Base-by-base conservation (phyloP, 2,888 invertebrate species). In the Chymomyza procnemis region DNA sequence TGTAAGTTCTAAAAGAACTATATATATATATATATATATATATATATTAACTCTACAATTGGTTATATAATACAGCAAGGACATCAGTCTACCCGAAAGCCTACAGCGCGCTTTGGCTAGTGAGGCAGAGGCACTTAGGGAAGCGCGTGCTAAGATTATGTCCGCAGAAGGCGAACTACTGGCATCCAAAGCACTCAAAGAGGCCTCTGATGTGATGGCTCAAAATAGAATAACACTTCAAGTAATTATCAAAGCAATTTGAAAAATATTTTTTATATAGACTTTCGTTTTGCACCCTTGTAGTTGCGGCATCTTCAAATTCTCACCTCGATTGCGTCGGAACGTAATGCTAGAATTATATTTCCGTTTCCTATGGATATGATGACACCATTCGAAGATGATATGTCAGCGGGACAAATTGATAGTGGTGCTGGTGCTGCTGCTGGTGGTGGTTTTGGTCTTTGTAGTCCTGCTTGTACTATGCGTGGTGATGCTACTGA, bases 1-100 rank as follows among this genome's bases (percentile, higher is more conserved):
- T 97, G 96, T 96, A 66, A 76, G 21, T 54, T 4, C 4, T 12
- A 54, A 16, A 14, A 8, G 46, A n/a, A n/a, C n/a, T 1, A 12
- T 19, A 5, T 12, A 4, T 9, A 18, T 34, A 16, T n/a, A 0
- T n/a, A 1, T 1, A 12, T 19, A 5, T 12, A 4, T 9, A 18
- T 34, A 16, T n/a, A 0, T n/a, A 1, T 3, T 22, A 14, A 3
- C 4, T n/a, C n/a, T n/a, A n/a, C n/a, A n/a, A n/a, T n/a, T n/a
- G n/a, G n/a, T n/a, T n/a, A n/a, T n/a, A 12, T 54, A 41, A 67
- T 64, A 1, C 18, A 89, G 89, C 0, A 88, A 88, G 67, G 86
- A 89, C 30, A 88, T 89, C 3, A 75, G 71, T 8, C 66, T 89
- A 3, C 88, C 88, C 0, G 47, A 71, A 1, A 69, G 71, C 0